Base-by-base conservation (phyloP, 2,888 invertebrate genomes). In the Nemapogon koenigi region DNA sequence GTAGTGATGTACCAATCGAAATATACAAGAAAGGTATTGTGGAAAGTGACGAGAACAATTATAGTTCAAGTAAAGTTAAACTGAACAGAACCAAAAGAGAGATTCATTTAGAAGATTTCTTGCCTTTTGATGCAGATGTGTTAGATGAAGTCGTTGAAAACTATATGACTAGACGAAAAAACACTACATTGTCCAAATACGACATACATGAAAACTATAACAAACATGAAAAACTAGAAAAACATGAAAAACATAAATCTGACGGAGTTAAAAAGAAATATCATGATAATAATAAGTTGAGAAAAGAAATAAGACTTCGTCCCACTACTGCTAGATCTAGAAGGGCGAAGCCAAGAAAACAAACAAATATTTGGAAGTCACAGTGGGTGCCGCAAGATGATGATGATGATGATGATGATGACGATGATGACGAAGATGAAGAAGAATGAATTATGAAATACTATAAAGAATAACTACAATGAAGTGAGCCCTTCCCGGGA, bases 21-120 rank as follows among this genome's bases (percentile, higher is more conserved):
- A 68, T 79, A 48, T 85, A 85, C 51, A 72, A 78, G 51, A 83
- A 83, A 57, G 84, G 84, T 7, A 81, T 83, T 38, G 84, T 85
- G 2, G 83, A 84, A 41, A 78, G 66, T 43, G 83, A 78, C 44
- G 69, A 69, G 46, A 69, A 68, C 41, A 47, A 58, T 43, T 70
- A 76, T 49, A 46, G 54, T 16, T 44, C 46, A 15, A 37, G 43
- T 14, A 56, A 48, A 31, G 54, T 53, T 44, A 47, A 42, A 16
- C n/a, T 22, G 35, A 58, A 52, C n/a, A 56, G 68, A 18, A 46
- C 39, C 3, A 73, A 60, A 46, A 55, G 80, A 37, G 71, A 80
- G 49, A 55, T 73, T 18, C 61, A 63, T 38, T 46, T 76, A n/a
- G 75, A 70, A 49, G 70, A 76, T 42, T 52, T 78, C 39, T 45